phyloP scores from a whole-genome alignment of 2,888 invertebrate species.

The Caenorhabditis sp. region DNA sequence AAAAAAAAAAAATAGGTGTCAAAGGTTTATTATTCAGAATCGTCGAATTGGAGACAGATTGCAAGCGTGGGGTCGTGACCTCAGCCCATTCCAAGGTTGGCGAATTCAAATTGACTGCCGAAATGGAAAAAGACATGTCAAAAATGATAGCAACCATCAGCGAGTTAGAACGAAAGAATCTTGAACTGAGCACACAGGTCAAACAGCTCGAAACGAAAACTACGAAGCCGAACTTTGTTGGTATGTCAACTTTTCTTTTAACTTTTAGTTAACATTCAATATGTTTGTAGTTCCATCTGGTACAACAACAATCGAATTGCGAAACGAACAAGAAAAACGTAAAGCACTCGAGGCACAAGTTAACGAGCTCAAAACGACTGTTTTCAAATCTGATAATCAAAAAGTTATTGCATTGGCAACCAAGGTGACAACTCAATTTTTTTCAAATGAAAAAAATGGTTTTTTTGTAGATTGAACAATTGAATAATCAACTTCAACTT shows the following conservation, averaged over 20 bases:
- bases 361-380: constrained; percentile 51
- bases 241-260: constrained; percentile 10
- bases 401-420: constrained; percentile 69
- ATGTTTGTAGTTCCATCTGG: constrained; percentile 26
- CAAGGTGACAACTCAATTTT: constrained; percentile 44
- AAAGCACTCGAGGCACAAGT: constrained; percentile 51
- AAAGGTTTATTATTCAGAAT: constrained; percentile 44
- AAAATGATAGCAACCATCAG: constrained; percentile 61
- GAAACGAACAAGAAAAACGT: constrained; percentile 54
- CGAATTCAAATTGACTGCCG: constrained; percentile 58
- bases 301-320: constrained; percentile 43
- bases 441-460: not conserved
- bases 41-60: constrained; percentile 62
- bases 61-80: constrained; percentile 76
- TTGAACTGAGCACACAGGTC: constrained; percentile 45
- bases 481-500: constrained; percentile 63
- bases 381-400: constrained; percentile 69
- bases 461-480: constrained; percentile 58
- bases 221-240: constrained; percentile 37
- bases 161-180: constrained; percentile 60
- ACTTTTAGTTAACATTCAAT: not conserved
- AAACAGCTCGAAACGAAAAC: constrained; percentile 42
- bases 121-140: constrained; percentile 64
- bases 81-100: constrained; percentile 79
- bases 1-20: constrained; percentile 5